Percentiles rank a stretch among this genome's conserved stretches.
Conservation (phyloP, 2,113 vertebrate genomes). For the Callorhinus ursinus region DNA sequence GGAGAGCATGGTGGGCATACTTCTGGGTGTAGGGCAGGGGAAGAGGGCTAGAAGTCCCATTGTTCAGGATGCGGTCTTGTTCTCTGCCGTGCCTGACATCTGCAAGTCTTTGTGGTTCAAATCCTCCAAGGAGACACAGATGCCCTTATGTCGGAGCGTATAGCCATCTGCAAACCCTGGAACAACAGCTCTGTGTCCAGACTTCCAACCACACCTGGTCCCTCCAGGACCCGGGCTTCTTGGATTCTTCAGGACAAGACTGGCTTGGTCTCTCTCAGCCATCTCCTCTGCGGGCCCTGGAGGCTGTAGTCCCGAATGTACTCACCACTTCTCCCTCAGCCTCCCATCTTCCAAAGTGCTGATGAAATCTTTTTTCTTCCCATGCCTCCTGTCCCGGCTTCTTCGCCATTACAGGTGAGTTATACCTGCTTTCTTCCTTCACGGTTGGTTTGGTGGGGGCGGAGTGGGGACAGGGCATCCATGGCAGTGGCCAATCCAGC, state of each 20-base stretch:
- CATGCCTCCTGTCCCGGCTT: background rate
- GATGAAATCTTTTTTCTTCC: background rate
- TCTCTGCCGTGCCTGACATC: background rate
- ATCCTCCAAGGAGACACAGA: background rate
- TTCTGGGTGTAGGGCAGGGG: too few relatives aligned
- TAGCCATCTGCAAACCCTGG: background rate
- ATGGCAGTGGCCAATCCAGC: background rate
- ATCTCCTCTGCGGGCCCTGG: rapidly evolving
- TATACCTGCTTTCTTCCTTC: background rate
- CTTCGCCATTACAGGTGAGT: background rate
- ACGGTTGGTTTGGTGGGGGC: too few relatives aligned
- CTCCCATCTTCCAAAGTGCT: background rate
- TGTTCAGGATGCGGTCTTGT: background rate
- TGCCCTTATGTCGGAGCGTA: background rate
- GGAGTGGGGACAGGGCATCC: background rate
- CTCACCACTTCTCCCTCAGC: background rate
- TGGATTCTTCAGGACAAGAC: background rate
- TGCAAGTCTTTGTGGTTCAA: background rate
- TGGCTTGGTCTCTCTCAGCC: background rate
- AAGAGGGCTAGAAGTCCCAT: too few relatives aligned
- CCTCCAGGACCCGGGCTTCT: background rate
- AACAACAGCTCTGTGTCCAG: background rate
- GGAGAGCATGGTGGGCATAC: background rate
- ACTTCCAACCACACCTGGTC: background rate
- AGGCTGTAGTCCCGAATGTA: too few relatives aligned